These are phyloP conservation scores for Euwallacea fornicatus DNA, from an alignment of 1,140 invertebrate genomes.

Conservation along the genomic window DNA sequence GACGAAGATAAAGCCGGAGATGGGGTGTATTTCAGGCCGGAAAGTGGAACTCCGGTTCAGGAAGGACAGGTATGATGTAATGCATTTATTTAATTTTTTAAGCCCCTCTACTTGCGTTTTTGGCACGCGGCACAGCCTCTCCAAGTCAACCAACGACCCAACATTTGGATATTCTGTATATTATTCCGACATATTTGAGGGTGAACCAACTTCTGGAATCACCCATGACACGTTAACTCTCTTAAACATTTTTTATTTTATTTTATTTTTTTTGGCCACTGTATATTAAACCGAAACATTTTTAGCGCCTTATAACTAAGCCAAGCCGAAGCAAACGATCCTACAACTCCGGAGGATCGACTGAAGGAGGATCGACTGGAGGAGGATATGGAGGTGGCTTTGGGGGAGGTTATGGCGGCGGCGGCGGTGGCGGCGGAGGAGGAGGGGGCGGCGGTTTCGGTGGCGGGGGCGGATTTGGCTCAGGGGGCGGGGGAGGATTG, in stretches of 20 bases:
- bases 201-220: too few relatives aligned
- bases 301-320: neutral
- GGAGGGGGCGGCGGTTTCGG: constrained; percentile 7
- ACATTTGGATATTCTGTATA: too few relatives aligned
- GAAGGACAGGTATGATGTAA: constrained; percentile 21
- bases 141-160: too few relatives aligned
- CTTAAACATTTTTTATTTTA: too few relatives aligned
- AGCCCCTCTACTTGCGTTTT: too few relatives aligned
- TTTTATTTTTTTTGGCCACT: neutral
- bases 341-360: constrained; percentile 2
- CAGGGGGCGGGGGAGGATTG: neutral
- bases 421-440: neutral
- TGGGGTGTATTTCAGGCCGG: constrained; percentile 39
- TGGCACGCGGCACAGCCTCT: too few relatives aligned
- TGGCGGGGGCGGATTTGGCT: neutral
- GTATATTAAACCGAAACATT: neutral
- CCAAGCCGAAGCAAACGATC: constrained; percentile 10
- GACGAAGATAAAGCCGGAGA: constrained; percentile 31
- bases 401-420: neutral
- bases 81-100: neutral
- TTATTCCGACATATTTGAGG: too few relatives aligned
- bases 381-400: constrained; percentile 6
- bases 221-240: too few relatives aligned
- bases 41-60: constrained; percentile 24
- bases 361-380: neutral